These are phyloP conservation scores for Naja naja DNA, from an alignment of 2,113 vertebrate genomes.

Conservation along the genomic window DNA sequence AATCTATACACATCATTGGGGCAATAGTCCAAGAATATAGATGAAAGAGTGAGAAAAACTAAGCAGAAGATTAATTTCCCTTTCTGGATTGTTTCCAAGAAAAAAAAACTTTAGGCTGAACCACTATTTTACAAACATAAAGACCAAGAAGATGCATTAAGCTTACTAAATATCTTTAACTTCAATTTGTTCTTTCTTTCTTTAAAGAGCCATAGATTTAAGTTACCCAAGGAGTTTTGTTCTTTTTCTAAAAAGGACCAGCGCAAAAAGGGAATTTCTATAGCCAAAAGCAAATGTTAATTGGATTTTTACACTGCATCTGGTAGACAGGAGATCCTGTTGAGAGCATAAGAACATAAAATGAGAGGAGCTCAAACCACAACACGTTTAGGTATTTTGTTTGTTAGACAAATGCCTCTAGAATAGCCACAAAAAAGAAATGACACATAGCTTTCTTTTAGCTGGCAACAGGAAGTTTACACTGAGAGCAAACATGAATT, in stretches of 20 bases:
- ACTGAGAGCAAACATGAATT: background rate
- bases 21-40: background rate
- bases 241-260: background rate
- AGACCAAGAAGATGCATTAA: background rate
- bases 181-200: background rate
- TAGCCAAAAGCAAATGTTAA: background rate
- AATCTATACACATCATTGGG: background rate
- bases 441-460: background rate
- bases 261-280: background rate
- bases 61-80: background rate
- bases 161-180: background rate
- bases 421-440: background rate
- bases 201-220: background rate
- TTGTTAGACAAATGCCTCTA: background rate
- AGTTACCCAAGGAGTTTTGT: background rate
- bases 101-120: background rate
- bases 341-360: background rate
- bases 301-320: background rate
- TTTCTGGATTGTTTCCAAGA: background rate
- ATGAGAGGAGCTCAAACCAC: background rate
- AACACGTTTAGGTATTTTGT: background rate
- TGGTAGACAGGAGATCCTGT: background rate
- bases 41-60: background rate
- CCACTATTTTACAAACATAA: background rate
- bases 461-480: background rate